Evolutionary conservation across 1,140 invertebrate species (phyloP).

Genomic region (Aphelenchoides avenae): DNA sequence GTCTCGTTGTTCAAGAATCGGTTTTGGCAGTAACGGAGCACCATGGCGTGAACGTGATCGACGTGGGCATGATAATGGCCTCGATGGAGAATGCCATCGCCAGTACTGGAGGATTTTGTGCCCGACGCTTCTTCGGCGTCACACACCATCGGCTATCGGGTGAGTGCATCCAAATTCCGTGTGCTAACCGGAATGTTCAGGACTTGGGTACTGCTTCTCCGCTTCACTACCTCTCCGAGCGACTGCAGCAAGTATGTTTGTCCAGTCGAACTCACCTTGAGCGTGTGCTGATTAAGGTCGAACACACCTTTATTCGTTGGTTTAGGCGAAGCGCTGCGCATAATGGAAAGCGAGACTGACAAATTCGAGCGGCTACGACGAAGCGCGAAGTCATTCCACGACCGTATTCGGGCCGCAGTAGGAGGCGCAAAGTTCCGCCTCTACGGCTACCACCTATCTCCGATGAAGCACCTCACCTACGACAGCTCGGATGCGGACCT

Average conservation of each 20-base stretch:
- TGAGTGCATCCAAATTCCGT: conserved; percentile 33
- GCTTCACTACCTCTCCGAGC: conserved; percentile 88
- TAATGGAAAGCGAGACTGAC: conserved; percentile 50
- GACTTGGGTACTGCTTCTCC: conserved; percentile 87
- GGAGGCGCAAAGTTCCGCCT: conserved; percentile 40
- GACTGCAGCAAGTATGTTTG: conserved; percentile 71
- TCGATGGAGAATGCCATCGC: conserved; percentile 80
- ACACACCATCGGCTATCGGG: conserved; percentile 86
- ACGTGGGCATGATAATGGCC: conserved; percentile 86
- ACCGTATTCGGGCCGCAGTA: conserved; percentile 27
- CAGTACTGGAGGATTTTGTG: conserved; percentile 89
- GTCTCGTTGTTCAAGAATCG: no score
- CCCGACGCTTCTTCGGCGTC: conserved; percentile 84
- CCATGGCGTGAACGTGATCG: conserved; percentile 49
- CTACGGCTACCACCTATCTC: conserved; percentile 30
- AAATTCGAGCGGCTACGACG: conserved; percentile 30
- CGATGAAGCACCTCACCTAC: conserved; percentile 41
- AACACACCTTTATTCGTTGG: conserved; percentile 1
- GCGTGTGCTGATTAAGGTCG: no score
- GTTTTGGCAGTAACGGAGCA: conserved; percentile 56
- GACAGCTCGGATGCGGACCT: conserved; percentile 12
- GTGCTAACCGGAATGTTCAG: conserved; percentile 62
- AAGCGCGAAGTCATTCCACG: conserved; percentile 39
- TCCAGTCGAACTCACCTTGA: no score
- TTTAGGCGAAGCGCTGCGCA: conserved; percentile 54